These are phyloP conservation scores for Anoplophora glabripennis DNA, from an alignment of 1,140 invertebrate species.

Conservation along the genomic window DNA sequence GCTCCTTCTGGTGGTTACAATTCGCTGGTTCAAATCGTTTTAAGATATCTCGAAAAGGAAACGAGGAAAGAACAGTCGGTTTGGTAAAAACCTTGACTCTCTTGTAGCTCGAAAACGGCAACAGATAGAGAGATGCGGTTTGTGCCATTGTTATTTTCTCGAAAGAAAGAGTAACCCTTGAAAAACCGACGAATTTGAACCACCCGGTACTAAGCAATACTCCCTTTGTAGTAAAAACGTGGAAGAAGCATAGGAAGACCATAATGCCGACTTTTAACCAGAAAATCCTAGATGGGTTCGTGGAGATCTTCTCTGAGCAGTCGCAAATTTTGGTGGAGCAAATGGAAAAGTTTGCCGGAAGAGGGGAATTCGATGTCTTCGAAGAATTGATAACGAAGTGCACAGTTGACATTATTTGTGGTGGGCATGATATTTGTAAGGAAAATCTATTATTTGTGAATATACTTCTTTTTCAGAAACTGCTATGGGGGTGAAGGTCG, in stretches of 20 bases:
- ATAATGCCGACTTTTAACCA: constrained; percentile 77
- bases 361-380: constrained; percentile 58
- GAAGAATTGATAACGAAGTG: constrained; percentile 63
- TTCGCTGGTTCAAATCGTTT: too few relatives aligned
- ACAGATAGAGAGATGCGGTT: too few relatives aligned
- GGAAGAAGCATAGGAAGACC: constrained; percentile 66
- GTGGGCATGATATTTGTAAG: constrained; percentile 46
- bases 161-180: too few relatives aligned
- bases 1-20: too few relatives aligned
- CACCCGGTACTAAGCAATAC: background rate
- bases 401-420: constrained; percentile 73
- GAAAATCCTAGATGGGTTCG: constrained; percentile 69
- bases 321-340: constrained; percentile 57
- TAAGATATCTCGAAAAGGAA: too few relatives aligned
- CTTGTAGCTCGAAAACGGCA: too few relatives aligned
- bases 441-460: background rate
- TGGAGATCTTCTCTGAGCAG: constrained; percentile 69
- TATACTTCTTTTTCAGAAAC: constrained; percentile 61
- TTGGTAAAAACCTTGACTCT: too few relatives aligned
- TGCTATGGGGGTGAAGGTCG: constrained; percentile 74
- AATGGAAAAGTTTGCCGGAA: constrained; percentile 51
- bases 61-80: too few relatives aligned
- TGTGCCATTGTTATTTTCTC: too few relatives aligned
- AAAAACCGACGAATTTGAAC: too few relatives aligned
- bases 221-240: constrained; percentile 58